Evolutionary conservation across 1,140 invertebrate species (phyloP), one percentile per base, ranked within the genome.

Genomic region (Oedothorax gibbosus): DNA sequence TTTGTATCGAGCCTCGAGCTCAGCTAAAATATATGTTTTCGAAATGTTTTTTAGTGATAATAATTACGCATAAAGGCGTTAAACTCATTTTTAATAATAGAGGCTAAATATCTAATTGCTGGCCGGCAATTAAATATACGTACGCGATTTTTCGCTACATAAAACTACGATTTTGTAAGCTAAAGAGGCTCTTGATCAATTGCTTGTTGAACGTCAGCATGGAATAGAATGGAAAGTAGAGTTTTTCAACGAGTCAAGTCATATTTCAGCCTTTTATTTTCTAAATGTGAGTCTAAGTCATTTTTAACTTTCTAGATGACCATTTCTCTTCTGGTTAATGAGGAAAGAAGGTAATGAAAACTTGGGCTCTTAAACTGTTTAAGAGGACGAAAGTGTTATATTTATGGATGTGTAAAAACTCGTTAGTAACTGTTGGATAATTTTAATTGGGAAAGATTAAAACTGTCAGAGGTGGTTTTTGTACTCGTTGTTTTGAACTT

Each of bases 231-330:
- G 7, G 69, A 18, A 18, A 71, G 20, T 50, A 68, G 54, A 20
- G 18, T 71, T 69, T 53, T 50, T 69, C 66, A 35, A 9, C 64
- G 64, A 12, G 12, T 35, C 66, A 49, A 35, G 35, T 35, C 35
- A 69, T 69, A 69, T 69, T 69, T 69, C 66, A 69, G 51, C 35
- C 66, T 69, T 69, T 69, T 69, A 51, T 71, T 71, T 20, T 14
- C 50, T 53, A 71, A 71, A 71, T 71, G 69, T 53, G 50, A 49
- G n/a, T 50, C 51, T 3, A 69, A 69, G 66, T 69, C 66, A 71
- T 71, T 71, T 71, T 71, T 71, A 71, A 71, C 51, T 71, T 71
- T 71, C 69, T 12, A 9, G 69, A 71, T 53, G 66, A 69, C 66
- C 51, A 66, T 66, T 66, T 35, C 64, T 66, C 64, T 66, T 15